These are phyloP conservation scores for Gambusia holbrooki DNA, from an alignment of 2,113 vertebrate genomes.

Conservation along the genomic window DNA sequence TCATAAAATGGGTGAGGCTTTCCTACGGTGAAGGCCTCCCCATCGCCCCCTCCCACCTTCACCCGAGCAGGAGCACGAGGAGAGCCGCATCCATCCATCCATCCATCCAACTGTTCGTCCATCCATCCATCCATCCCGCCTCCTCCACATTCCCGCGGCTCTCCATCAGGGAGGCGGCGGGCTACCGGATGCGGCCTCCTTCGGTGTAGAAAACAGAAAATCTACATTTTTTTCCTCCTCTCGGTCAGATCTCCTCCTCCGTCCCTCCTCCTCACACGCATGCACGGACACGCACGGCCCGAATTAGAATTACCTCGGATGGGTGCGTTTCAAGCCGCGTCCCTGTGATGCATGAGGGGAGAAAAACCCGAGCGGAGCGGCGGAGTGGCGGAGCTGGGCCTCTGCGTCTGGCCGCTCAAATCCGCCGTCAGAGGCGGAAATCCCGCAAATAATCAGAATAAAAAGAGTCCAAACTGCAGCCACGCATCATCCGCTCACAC, in stretches of 20 bases:
- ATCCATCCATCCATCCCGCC: conserved; percentile 9
- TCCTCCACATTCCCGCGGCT: conserved; percentile 11
- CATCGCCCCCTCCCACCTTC: background rate
- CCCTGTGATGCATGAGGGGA: conserved; percentile 36
- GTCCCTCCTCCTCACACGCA: conserved; percentile 38
- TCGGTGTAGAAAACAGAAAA: conserved; percentile 34
- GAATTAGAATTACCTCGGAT: conserved; percentile 38
- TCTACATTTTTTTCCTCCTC: conserved; percentile 51
- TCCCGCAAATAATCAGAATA: background rate
- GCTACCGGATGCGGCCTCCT: conserved; percentile 47
- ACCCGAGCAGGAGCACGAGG: conserved; percentile 10
- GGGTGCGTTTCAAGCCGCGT: conserved; percentile 21
- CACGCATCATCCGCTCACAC: conserved; percentile 15
- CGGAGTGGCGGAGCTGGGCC: conserved; percentile 24
- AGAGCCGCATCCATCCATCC: conserved; percentile 23
- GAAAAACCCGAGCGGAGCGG: background rate
- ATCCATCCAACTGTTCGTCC: conserved; percentile 9
- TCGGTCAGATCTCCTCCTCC: conserved; percentile 14
- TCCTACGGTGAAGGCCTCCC: conserved; percentile 6
- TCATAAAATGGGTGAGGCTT: conserved; percentile 63
- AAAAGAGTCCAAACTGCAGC: conserved; percentile 8
- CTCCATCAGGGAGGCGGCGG: conserved; percentile 37
- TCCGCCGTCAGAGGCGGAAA: background rate
- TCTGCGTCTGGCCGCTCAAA: conserved; percentile 43
- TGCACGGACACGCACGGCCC: conserved; percentile 26